Evolutionary conservation across 2,797 vertebrate genomes (phyloP).

Genomic region (Centropyge bicolor): DNA sequence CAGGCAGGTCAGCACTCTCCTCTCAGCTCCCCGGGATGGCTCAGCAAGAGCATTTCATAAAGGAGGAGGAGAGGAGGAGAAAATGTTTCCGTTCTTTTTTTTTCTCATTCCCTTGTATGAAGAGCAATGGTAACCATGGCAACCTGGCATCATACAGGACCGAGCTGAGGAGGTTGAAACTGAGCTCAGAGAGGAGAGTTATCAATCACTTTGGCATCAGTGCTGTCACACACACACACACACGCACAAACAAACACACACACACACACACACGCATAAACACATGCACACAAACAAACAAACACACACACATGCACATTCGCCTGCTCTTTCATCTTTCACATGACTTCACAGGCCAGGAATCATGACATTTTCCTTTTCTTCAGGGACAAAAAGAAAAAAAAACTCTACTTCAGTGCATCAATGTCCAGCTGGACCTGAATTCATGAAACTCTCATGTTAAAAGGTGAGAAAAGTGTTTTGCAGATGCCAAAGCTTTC

Average conservation of each 20-base stretch:
- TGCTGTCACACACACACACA: slow-evolving; percentile 9
- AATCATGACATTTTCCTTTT: slow-evolving; percentile 47
- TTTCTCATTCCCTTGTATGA: slow-evolving; percentile 52
- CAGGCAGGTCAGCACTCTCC: slow-evolving; percentile 41
- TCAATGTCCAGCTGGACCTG: slow-evolving; percentile 1
- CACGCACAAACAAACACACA: no score
- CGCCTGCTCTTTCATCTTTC: slow-evolving; percentile 38
- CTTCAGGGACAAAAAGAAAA: slow-evolving; percentile 15
- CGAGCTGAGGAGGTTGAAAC: slow-evolving; percentile 65
- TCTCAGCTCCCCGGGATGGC: slow-evolving; percentile 42
- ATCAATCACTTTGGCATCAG: slow-evolving; percentile 72
- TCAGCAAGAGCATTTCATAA: slow-evolving; percentile 35
- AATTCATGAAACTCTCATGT: background rate
- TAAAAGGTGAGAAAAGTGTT: background rate
- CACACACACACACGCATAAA: slow-evolving; percentile 8
- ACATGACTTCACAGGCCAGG: slow-evolving; percentile 23
- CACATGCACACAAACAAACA: slow-evolving; percentile 9
- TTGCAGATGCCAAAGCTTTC: background rate
- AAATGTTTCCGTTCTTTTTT: background rate
- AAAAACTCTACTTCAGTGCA: slow-evolving; percentile 3
- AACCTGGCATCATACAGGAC: slow-evolving; percentile 73
- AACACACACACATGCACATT: slow-evolving; percentile 3
- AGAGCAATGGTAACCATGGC: slow-evolving; percentile 75
- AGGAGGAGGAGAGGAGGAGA: slow-evolving; percentile 43
- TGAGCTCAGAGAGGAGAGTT: slow-evolving; percentile 59